phyloP scores from a whole-genome alignment of 1,140 invertebrate genomes.

The Ptiloglossa arizonensis region DNA sequence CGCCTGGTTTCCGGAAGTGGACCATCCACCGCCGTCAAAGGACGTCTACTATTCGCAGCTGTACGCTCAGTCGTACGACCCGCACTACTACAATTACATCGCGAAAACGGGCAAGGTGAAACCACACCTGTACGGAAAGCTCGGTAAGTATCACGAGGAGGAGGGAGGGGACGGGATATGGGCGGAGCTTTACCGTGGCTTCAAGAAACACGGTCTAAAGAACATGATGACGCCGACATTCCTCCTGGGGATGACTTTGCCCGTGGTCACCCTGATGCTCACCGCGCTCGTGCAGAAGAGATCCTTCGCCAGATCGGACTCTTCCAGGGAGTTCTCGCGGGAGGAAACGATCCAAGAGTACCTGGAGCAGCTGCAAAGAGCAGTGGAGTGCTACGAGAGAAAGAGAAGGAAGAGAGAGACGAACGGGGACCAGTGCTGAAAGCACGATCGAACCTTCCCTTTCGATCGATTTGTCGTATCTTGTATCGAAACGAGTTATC shows the following conservation, averaged over 20 bases:
- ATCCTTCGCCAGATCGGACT: slow-evolving; percentile 69
- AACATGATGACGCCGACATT: slow-evolving; percentile 79
- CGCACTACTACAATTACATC: slow-evolving; percentile 78
- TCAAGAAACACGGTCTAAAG: slow-evolving; percentile 77
- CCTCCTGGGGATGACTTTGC: slow-evolving; percentile 76
- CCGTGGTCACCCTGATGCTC: slow-evolving; percentile 76
- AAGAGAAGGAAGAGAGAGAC: slow-evolving; percentile 42
- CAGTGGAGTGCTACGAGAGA: slow-evolving; percentile 68
- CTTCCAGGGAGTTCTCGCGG: slow-evolving; percentile 45
- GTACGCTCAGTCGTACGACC: slow-evolving; percentile 78
- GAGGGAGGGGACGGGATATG: slow-evolving; percentile 70
- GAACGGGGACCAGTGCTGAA: slow-evolving; percentile 50
- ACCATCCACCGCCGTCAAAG: slow-evolving; percentile 63
- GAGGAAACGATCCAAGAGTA: slow-evolving; percentile 70
- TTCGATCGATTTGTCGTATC: slow-evolving; percentile 12
- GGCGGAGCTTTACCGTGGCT: slow-evolving; percentile 73
- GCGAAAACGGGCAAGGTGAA: slow-evolving; percentile 77
- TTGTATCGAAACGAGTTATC: too few species aligned
- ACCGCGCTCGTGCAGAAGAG: slow-evolving; percentile 75
- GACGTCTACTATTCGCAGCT: slow-evolving; percentile 76
- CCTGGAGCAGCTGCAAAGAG: slow-evolving; percentile 67
- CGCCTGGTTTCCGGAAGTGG: slow-evolving; percentile 65
- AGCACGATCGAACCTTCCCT: too few species aligned
- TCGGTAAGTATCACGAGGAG: slow-evolving; percentile 58
- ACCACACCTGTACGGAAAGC: slow-evolving; percentile 75